Base-by-base conservation (phyloP, 2,888 invertebrate genomes). In the Catotricha subobsoleta region DNA sequence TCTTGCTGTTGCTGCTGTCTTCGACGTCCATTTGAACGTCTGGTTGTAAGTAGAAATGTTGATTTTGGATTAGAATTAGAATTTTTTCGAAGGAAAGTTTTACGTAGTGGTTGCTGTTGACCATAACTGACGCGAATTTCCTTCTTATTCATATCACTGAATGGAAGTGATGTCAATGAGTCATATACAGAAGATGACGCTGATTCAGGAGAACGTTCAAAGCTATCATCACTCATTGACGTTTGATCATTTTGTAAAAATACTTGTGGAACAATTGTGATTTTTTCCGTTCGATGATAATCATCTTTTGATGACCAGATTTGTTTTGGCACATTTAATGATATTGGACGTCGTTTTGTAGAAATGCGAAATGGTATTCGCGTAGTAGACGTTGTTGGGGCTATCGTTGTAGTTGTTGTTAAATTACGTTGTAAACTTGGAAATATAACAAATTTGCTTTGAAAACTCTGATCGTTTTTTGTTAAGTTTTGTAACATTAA, bases 381-480 rank as follows among this genome's bases (percentile, higher is more conserved):
- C 27, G 42, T 42, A 31, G 16, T 34, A 16, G 37, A 20, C 23
- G 35, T 20, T n/a, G 38, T 20, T 20, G 39, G 13, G 1, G 51
- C 49, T 5, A 43, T 45, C 34, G 44, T 43, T 35, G 42, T 44
- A 6, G 46, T 39, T 6, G 40, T 44, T 10, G 44, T 49, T 3
- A 46, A 31, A 3, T 30, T 15, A 27, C 57, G 57, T 40, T 60
- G 58, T 18, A 62, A 47, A 44, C 58, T 62, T 7, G 62, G 62
- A 39, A 62, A 62, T 2, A 62, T 61, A 12, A 62, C 62, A 46
- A 62, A 62, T 47, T 62, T 62, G 3, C 60, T 61, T 44, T 62
- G 60, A 40, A 62, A 62, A 42, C 54, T 58, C 40, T 54, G 58
- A 45, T 62, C 59, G 27, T 57, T 59, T 46, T 62, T 61, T 7